A percentile compares a stretch with the other conserved stretches of the same genome.
These are phyloP conservation scores for Leptonema lineaticorne DNA, from an alignment of 1,140 invertebrate genomes.

Conservation along the genomic window DNA sequence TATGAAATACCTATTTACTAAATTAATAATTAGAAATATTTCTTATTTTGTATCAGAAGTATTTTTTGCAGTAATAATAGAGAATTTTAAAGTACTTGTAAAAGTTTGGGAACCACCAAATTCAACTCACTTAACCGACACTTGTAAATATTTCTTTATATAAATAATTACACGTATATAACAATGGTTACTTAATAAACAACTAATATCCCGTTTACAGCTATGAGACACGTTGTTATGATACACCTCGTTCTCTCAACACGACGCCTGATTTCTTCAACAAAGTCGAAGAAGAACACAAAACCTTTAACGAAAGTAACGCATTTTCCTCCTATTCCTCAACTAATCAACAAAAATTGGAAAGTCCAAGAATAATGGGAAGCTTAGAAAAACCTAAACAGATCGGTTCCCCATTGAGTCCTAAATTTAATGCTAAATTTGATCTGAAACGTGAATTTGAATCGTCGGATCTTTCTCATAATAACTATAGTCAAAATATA, in stretches of 20 bases:
- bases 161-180: neutral
- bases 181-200: neutral
- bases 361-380: conserved; percentile 34
- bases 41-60: too few relatives aligned
- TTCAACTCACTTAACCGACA: neutral
- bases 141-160: neutral
- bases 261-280: conserved; percentile 34
- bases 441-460: conserved; percentile 51
- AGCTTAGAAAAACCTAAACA: conserved; percentile 49
- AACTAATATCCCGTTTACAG: conserved; percentile 46
- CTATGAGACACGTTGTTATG: conserved; percentile 55
- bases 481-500: conserved; percentile 40
- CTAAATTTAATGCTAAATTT: conserved; percentile 54
- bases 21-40: too few relatives aligned
- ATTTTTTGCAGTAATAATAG: too few relatives aligned
- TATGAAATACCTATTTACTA: too few relatives aligned
- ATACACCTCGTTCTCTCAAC: conserved; percentile 49
- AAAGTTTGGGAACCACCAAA: too few relatives aligned
- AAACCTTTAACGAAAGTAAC: conserved; percentile 30
- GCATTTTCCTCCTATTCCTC: conserved; percentile 34
- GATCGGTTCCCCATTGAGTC: conserved; percentile 48
- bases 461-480: conserved; percentile 39
- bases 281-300: conserved; percentile 36
- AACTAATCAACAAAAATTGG: conserved; percentile 45
- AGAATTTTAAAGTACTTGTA: too few relatives aligned